Conservation (phyloP, 2,113 vertebrate species). For the Acanthochromis polyacanthus region DNA sequence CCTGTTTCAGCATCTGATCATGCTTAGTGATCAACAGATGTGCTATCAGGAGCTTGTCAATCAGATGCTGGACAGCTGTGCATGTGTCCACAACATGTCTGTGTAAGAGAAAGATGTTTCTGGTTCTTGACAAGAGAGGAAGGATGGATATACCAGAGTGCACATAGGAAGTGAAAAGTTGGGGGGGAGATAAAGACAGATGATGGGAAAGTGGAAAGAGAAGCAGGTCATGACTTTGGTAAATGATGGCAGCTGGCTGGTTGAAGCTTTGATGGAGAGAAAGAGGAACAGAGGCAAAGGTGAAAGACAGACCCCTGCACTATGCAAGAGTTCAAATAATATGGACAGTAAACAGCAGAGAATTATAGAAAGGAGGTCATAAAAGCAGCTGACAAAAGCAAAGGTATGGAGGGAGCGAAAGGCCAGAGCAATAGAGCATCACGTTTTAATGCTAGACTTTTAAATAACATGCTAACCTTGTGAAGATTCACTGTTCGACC, state of each 20-base stretch:
- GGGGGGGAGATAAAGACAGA: constrained; percentile 79
- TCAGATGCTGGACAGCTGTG: background rate
- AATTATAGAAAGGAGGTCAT: no score
- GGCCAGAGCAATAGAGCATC: background rate
- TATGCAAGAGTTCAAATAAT: no score
- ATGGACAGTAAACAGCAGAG: no score
- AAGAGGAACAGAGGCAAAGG: constrained; percentile 73
- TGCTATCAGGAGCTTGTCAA: background rate
- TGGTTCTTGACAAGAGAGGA: constrained; percentile 23
- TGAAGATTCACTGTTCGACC: background rate
- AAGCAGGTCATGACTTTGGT: constrained; percentile 56
- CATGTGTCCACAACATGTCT: background rate
- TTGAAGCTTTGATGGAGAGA: constrained; percentile 46
- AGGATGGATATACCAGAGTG: constrained; percentile 18
- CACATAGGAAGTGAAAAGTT: constrained; percentile 51
- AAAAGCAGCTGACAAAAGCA: no score
- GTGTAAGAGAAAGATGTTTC: constrained; percentile 10
- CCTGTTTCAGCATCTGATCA: background rate
- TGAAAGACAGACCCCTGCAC: background rate
- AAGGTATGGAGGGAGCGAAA: no score
- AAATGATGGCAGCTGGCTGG: constrained; percentile 56
- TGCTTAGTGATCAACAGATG: background rate
- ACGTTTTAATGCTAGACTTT: background rate
- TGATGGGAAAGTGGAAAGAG: constrained; percentile 77
- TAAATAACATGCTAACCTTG: background rate